Percentiles rank a stretch among this genome's conserved stretches.
These are phyloP conservation scores for Equus quagga DNA, from an alignment of 2,113 vertebrate genomes.

Conservation along the genomic window DNA sequence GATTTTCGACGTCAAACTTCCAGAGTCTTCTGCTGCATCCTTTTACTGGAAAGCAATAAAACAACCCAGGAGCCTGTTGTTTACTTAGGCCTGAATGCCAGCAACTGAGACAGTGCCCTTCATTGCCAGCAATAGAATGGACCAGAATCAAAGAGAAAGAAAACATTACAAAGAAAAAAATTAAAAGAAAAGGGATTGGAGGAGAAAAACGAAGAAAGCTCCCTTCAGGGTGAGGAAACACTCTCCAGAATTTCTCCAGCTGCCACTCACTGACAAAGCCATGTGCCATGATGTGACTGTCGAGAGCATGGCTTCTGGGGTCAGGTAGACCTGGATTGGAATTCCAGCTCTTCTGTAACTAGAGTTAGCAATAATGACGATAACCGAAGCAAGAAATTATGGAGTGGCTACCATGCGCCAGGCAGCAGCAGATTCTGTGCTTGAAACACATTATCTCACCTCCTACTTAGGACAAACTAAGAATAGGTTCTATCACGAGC, in stretches of 20 bases:
- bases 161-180: neutral
- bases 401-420: neutral
- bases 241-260: neutral
- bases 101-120: neutral
- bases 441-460: neutral
- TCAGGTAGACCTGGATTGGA: neutral
- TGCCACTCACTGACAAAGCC: neutral
- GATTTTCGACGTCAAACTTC: neutral
- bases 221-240: neutral
- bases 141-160: constrained; percentile 3
- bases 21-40: neutral
- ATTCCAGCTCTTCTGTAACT: neutral
- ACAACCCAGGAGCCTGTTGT: neutral
- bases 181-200: neutral
- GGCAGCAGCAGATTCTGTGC: too few species aligned
- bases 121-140: neutral
- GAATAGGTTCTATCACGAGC: neutral
- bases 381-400: neutral
- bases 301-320: neutral
- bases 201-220: neutral
- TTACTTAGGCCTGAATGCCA: neutral
- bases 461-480: neutral
- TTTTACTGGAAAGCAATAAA: neutral
- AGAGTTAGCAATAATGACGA: neutral
- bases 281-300: neutral